A percentile compares a stretch with the other conserved stretches of the same genome.
Conservation (phyloP, 2,113 vertebrate genomes). For the Colius striatus region DNA sequence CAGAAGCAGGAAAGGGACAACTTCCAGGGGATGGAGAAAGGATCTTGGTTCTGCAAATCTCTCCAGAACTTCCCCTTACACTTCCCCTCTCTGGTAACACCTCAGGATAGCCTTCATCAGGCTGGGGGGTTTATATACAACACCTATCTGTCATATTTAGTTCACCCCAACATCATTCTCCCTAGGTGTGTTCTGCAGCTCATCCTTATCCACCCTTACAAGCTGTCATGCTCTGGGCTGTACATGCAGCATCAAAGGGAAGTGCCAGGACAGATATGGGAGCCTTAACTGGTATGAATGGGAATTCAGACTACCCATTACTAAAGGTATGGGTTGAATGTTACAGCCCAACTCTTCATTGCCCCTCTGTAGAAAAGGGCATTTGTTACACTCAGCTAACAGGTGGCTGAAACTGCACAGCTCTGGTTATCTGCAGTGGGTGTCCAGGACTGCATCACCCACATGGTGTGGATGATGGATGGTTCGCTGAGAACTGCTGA, state of each 20-base stretch:
- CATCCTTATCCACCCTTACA: neutral
- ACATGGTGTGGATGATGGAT: neutral
- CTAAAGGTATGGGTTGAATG: neutral
- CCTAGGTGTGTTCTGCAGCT: neutral
- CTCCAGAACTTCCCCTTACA: neutral
- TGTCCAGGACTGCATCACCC: neutral
- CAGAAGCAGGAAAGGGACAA: neutral
- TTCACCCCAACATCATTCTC: neutral
- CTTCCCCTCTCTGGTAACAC: neutral
- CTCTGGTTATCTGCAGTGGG: neutral
- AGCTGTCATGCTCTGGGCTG: neutral
- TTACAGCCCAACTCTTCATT: neutral
- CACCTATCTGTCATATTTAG: neutral
- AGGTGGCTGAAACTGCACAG: neutral
- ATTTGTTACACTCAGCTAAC: neutral
- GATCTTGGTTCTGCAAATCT: neutral
- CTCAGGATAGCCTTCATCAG: neutral
- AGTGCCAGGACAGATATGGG: neutral
- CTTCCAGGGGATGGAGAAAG: neutral
- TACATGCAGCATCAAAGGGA: neutral
- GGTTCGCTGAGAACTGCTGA: neutral
- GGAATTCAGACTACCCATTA: neutral
- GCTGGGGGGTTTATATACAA: neutral
- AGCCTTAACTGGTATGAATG: neutral
- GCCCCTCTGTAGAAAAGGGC: neutral